phyloP scores from a whole-genome alignment of 1,140 invertebrate species.

The Colletes latitarsis region DNA sequence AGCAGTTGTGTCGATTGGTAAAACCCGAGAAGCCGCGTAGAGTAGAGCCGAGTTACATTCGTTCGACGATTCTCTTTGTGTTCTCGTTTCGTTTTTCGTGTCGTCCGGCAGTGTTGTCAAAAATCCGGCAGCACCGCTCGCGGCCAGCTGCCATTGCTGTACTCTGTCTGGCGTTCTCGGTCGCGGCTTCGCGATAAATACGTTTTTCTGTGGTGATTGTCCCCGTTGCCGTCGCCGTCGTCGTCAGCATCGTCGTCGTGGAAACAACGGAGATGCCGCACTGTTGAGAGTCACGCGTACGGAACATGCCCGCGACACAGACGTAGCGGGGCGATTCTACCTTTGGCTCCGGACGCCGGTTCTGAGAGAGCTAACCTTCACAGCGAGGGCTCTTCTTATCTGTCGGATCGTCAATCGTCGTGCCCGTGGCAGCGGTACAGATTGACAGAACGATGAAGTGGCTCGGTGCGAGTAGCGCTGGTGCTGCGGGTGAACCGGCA shows the following conservation, averaged over 20 bases:
- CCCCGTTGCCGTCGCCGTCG: constrained; percentile 23
- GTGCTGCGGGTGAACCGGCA: constrained; percentile 78
- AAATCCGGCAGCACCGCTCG: constrained; percentile 67
- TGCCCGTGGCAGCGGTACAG: constrained; percentile 49
- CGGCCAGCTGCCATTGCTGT: constrained; percentile 63
- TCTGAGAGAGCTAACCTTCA: constrained; percentile 62
- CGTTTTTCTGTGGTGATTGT: constrained; percentile 18
- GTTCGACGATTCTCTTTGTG: constrained; percentile 61
- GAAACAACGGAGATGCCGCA: constrained; percentile 47
- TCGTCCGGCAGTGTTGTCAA: constrained; percentile 63
- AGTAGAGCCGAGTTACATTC: constrained; percentile 19
- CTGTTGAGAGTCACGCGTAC: constrained; percentile 38
- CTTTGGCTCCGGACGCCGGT: constrained; percentile 60
- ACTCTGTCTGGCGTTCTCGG: constrained; percentile 51
- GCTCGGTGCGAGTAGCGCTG: constrained; percentile 77
- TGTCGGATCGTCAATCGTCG: constrained; percentile 38
- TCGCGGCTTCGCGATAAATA: constrained; percentile 47
- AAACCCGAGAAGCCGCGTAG: constrained; percentile 17
- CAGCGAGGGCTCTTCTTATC: constrained; percentile 40
- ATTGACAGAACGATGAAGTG: constrained; percentile 78
- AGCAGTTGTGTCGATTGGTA: constrained; percentile 37
- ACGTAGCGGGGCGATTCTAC: constrained; percentile 50
- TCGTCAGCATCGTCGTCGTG: constrained; percentile 40
- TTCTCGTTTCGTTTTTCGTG: constrained; percentile 35
- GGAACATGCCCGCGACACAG: constrained; percentile 49